phyloP scores from a whole-genome alignment of 2,113 vertebrate genomes.

The Rhineura floridana region DNA sequence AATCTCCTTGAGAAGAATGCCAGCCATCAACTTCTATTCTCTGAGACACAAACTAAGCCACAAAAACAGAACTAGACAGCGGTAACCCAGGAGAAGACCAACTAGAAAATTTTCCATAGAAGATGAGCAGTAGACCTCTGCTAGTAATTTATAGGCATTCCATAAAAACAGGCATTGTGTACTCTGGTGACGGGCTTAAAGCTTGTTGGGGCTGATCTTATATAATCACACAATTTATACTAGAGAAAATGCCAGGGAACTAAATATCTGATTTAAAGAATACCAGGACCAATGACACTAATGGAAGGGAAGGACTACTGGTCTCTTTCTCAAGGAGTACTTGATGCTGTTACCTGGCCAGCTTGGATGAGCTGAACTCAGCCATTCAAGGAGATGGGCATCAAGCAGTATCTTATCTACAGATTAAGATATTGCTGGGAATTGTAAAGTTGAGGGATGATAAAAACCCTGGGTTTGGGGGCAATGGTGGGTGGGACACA shows the following conservation, averaged over 20 bases:
- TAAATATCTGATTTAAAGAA: neutral
- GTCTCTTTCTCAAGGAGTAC: neutral
- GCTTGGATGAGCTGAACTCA: neutral
- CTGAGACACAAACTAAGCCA: neutral
- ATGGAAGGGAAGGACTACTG: neutral
- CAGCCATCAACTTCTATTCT: neutral
- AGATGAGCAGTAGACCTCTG: neutral
- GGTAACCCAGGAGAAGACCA: neutral
- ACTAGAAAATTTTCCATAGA: neutral
- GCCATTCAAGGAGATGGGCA: neutral
- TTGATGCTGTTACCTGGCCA: neutral
- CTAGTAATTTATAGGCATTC: neutral
- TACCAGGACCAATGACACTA: neutral
- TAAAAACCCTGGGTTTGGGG: neutral
- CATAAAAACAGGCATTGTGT: too few species aligned
- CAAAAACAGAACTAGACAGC: neutral
- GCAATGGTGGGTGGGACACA: slow-evolving; percentile 20
- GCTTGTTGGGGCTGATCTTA: neutral
- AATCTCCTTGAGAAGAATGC: neutral
- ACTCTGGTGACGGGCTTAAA: neutral
- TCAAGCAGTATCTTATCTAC: neutral
- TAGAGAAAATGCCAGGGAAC: neutral
- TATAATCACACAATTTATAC: neutral
- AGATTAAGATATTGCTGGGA: neutral
- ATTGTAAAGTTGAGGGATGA: neutral